Conservation (phyloP, 2,888 invertebrate species). For the Clusia tigrina region DNA sequence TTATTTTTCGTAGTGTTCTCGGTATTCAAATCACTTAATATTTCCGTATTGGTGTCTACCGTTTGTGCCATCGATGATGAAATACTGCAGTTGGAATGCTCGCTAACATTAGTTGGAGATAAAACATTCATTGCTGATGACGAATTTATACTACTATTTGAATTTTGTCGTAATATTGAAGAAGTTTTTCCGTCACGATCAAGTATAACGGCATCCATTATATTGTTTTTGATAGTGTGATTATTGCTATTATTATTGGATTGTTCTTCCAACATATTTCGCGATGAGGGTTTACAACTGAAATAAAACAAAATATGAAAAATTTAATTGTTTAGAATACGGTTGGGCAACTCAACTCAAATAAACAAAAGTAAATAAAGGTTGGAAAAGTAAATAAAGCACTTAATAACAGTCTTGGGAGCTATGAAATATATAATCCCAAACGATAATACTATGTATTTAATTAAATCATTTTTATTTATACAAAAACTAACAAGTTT, state of each 20-base stretch:
- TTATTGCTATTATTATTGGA: slow-evolving; percentile 32
- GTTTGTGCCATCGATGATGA: slow-evolving; percentile 36
- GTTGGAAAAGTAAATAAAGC: too few species aligned
- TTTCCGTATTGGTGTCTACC: slow-evolving; percentile 37
- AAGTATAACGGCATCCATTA: slow-evolving; percentile 10
- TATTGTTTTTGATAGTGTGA: slow-evolving; percentile 20
- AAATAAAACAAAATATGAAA: too few species aligned
- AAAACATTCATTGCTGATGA: slow-evolving; percentile 19
- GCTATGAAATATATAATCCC: too few species aligned
- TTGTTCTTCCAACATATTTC: slow-evolving; percentile 43
- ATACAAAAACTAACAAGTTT: too few species aligned
- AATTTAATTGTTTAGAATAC: too few species aligned
- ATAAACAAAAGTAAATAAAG: too few species aligned
- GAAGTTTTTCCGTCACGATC: slow-evolving; percentile 10
- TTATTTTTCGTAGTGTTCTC: slow-evolving; percentile 31
- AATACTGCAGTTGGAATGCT: slow-evolving; percentile 39
- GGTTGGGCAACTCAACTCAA: too few species aligned
- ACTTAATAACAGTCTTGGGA: too few species aligned
- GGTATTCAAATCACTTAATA: slow-evolving; percentile 41
- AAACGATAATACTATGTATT: too few species aligned
- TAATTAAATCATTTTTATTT: too few species aligned
- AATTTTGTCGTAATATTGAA: slow-evolving; percentile 27
- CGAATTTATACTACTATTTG: slow-evolving; percentile 24
- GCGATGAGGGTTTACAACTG: too few species aligned
- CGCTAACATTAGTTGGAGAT: slow-evolving; percentile 38